Percentiles rank a stretch among this genome's conserved stretches.
Conservation (phyloP, 2,888 invertebrate species). For the Zygothrica quintamaculata region DNA sequence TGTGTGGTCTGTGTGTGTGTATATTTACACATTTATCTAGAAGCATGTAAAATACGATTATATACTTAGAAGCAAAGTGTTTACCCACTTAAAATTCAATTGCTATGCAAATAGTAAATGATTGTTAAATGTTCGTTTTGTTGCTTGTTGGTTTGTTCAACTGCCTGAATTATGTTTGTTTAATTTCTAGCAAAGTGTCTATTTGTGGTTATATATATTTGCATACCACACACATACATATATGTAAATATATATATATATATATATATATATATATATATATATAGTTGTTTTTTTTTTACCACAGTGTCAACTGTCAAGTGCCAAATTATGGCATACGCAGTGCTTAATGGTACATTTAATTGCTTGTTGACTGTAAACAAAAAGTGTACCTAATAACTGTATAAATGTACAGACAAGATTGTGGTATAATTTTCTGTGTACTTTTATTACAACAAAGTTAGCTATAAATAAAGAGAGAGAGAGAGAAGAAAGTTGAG, state of each 20-base stretch:
- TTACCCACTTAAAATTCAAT: slow-evolving; percentile 63
- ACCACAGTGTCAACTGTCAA: slow-evolving; percentile 62
- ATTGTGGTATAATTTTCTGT: too few species aligned
- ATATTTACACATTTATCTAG: slow-evolving; percentile 24
- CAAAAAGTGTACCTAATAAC: too few species aligned
- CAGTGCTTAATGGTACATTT: slow-evolving; percentile 58
- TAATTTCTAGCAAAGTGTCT: slow-evolving; percentile 5
- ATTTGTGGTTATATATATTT: background rate
- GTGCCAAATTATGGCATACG: slow-evolving; percentile 63
- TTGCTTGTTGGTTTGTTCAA: background rate
- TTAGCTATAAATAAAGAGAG: too few species aligned
- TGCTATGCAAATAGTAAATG: slow-evolving; percentile 54
- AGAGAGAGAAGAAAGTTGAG: too few species aligned
- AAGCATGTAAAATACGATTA: slow-evolving; percentile 40
- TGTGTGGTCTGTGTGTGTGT: slow-evolving; percentile 7
- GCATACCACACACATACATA: too few species aligned
- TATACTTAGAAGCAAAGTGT: slow-evolving; percentile 20
- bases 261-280: background rate
- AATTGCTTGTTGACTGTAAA: slow-evolving; percentile 36
- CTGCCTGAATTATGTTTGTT: background rate
- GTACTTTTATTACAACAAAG: too few species aligned
- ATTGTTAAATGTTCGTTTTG: slow-evolving; percentile 47
- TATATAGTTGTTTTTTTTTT: slow-evolving; percentile 11
- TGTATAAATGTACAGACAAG: too few species aligned
- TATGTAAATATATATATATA: background rate